Percentiles rank a stretch among this genome's conserved stretches.
Conservation (phyloP, 2,888 invertebrate species). For the Odontocerum albicorne region DNA sequence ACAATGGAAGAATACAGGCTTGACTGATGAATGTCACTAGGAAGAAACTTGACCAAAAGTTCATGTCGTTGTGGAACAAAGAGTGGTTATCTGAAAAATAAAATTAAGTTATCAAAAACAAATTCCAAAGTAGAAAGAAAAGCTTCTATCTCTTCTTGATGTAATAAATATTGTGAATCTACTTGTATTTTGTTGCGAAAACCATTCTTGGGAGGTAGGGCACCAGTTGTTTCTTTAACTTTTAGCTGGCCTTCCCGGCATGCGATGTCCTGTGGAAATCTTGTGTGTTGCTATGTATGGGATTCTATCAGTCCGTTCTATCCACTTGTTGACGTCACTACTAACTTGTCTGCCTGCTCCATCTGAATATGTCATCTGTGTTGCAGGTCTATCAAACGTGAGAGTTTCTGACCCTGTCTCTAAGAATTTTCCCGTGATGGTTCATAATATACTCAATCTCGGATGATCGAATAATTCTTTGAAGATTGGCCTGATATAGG, state of each 20-base stretch:
- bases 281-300: too few relatives aligned
- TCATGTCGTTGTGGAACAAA: constrained; percentile 55
- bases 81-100: constrained; percentile 50
- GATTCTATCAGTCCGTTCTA: neutral
- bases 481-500: too few relatives aligned
- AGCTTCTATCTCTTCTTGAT: neutral
- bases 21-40: constrained; percentile 54
- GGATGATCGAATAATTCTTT: too few relatives aligned
- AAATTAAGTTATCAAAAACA: neutral
- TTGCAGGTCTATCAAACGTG: too few relatives aligned
- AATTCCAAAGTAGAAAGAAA: neutral
- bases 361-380: too few relatives aligned
- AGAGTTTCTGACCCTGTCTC: too few relatives aligned
- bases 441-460: too few relatives aligned
- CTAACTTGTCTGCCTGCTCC: too few relatives aligned
- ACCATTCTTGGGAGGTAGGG: too few relatives aligned
- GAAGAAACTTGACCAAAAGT: constrained; percentile 66
- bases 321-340: too few relatives aligned
- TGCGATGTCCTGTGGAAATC: neutral
- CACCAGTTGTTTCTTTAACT: too few relatives aligned
- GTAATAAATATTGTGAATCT: neutral
- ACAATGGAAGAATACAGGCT: constrained; percentile 52
- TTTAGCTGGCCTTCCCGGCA: neutral
- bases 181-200: neutral
- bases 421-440: too few relatives aligned